Evolutionary conservation across 2,797 vertebrate species (phyloP).

Genomic region (Amphiprion clarkii): DNA sequence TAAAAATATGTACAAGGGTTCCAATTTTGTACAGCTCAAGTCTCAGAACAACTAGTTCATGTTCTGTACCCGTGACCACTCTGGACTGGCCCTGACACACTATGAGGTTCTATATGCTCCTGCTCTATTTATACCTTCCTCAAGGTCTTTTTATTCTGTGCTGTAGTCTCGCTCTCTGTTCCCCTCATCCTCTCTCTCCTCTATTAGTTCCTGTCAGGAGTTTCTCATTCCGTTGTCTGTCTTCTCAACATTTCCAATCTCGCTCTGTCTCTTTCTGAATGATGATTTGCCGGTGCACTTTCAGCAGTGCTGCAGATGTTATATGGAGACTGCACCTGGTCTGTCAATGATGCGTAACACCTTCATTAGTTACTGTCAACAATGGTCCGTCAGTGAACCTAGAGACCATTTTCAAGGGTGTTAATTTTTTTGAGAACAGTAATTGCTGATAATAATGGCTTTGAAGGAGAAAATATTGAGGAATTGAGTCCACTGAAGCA

Average conservation of each 20-base stretch:
- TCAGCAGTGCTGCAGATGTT: constrained; percentile 29
- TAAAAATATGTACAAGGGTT: neutral
- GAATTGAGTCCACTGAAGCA: neutral
- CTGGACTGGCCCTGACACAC: constrained; percentile 15
- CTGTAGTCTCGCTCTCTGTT: constrained; percentile 15
- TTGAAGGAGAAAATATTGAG: too few relatives aligned
- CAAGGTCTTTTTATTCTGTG: constrained; percentile 27
- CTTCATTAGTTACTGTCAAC: constrained; percentile 9
- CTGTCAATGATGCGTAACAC: constrained; percentile 12
- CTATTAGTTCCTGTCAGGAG: constrained; percentile 1
- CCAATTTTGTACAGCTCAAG: neutral
- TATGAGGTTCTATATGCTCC: constrained; percentile 17
- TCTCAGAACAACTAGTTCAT: constrained; percentile 10
- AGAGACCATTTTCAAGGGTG: neutral
- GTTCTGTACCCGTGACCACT: constrained; percentile 8
- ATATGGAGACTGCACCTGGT: constrained; percentile 2
- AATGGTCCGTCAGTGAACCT: neutral
- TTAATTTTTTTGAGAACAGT: neutral
- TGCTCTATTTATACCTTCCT: constrained; percentile 44
- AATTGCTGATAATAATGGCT: neutral
- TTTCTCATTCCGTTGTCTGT: constrained; percentile 43
- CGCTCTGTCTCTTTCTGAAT: constrained; percentile 8
- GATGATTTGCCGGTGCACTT: constrained; percentile 23
- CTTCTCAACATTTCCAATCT: constrained; percentile 30
- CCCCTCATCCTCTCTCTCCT: constrained; percentile 17